Percentiles rank a stretch among this genome's conserved stretches.
Conservation (phyloP, 2,888 invertebrate genomes). For the Xylota segnis region DNA sequence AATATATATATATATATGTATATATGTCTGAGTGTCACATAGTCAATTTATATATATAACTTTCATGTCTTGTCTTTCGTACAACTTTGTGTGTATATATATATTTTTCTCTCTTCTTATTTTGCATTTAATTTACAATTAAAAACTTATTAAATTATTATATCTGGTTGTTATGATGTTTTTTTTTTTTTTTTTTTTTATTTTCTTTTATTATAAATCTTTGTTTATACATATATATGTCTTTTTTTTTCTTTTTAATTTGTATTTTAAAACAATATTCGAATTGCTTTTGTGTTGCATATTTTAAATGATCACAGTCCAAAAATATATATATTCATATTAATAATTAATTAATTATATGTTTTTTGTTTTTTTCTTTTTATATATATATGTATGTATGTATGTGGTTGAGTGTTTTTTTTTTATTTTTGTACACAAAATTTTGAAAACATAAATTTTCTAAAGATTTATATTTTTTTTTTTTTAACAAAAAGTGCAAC, state of each 20-base stretch:
- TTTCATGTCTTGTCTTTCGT: slow-evolving; percentile 5
- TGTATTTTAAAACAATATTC: slow-evolving; percentile 71
- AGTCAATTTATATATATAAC: slow-evolving; percentile 6
- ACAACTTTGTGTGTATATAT: slow-evolving; percentile 8
- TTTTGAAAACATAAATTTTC: slow-evolving; percentile 37
- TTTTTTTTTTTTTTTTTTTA: slow-evolving; percentile 2
- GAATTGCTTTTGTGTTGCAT: slow-evolving; percentile 78
- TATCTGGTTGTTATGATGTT: slow-evolving; percentile 19
- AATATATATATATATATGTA: slow-evolving; percentile 12
- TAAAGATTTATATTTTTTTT: not conserved
- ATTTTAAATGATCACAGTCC: slow-evolving; percentile 78
- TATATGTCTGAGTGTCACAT: slow-evolving; percentile 34
- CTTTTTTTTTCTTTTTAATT: slow-evolving; percentile 27
- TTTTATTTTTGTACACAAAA: slow-evolving; percentile 62
- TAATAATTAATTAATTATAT: slow-evolving; percentile 40
- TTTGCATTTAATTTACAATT: slow-evolving; percentile 18
- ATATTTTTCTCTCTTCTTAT: slow-evolving; percentile 8
- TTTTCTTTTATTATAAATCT: slow-evolving; percentile 12
- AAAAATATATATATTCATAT: slow-evolving; percentile 73
- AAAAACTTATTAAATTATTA: slow-evolving; percentile 38
- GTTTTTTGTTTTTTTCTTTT: slow-evolving; percentile 8
- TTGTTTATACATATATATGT: slow-evolving; percentile 17
- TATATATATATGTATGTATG: slow-evolving; percentile 2
- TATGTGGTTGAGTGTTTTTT: slow-evolving; percentile 20
- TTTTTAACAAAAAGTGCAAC: slow-evolving; percentile 62